phyloP scores from a whole-genome alignment of 1,140 invertebrate species.

The Halesus radiatus region DNA sequence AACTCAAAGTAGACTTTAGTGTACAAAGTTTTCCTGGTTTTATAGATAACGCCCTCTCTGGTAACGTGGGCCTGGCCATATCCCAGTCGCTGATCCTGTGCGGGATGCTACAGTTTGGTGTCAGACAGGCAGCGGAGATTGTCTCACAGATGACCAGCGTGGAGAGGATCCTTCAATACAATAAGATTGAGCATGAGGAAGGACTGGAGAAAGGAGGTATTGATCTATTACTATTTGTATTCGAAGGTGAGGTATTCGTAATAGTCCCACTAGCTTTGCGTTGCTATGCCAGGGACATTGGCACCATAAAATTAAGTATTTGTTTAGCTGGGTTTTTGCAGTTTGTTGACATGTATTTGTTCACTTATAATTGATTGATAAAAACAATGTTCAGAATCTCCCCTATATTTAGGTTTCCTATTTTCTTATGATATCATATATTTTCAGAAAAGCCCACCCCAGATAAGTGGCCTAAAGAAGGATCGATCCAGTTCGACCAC shows the following conservation, averaged over 20 bases:
- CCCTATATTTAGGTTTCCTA: too few species aligned
- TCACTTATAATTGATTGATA: too few species aligned
- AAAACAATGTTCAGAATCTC: too few species aligned
- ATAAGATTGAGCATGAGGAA: constrained; percentile 71
- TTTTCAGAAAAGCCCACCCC: constrained; percentile 64
- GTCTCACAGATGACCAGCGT: constrained; percentile 85
- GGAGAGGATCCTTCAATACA: constrained; percentile 84
- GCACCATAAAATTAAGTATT: too few species aligned
- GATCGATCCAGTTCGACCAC: constrained; percentile 72
- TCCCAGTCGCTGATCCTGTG: constrained; percentile 80
- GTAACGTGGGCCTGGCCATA: constrained; percentile 78
- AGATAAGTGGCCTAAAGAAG: constrained; percentile 66
- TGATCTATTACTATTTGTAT: too few species aligned
- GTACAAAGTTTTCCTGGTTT: not conserved
- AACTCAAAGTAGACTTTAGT: too few species aligned
- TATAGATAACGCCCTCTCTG: constrained; percentile 55
- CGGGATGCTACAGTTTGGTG: constrained; percentile 84
- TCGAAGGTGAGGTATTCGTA: too few species aligned
- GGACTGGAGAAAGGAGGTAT: constrained; percentile 62
- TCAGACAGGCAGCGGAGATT: constrained; percentile 82
- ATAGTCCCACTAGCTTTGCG: too few species aligned
- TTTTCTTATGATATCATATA: too few species aligned
- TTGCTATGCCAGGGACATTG: too few species aligned
- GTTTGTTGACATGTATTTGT: too few species aligned
- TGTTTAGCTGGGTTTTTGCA: too few species aligned